A percentile compares a stretch with the other conserved stretches of the same genome.
These are phyloP conservation scores for Sabellastarte sp. DNA, from an alignment of 2,888 invertebrate genomes.

Conservation along the genomic window DNA sequence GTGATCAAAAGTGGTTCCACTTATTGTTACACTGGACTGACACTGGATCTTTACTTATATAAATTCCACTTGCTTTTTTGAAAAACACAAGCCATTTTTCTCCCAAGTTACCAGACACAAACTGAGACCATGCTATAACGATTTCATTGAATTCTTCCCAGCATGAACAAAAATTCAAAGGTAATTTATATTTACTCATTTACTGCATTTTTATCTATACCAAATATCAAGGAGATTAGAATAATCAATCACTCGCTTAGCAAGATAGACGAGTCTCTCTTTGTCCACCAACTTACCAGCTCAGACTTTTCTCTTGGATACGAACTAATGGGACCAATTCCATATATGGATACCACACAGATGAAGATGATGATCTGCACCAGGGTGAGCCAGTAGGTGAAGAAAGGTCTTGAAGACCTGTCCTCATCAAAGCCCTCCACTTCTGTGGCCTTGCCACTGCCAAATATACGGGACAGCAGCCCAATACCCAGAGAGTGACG, in stretches of 20 bases:
- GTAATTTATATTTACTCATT: neutral
- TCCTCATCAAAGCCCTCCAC: constrained; percentile 1
- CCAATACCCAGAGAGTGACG: neutral
- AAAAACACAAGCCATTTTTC: too few species aligned
- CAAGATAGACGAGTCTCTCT: too few species aligned
- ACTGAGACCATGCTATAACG: too few species aligned
- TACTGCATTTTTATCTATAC: too few species aligned
- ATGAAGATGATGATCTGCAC: constrained; percentile 90
- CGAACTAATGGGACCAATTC: constrained; percentile 90
- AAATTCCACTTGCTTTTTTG: too few species aligned
- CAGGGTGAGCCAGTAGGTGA: constrained; percentile 98
- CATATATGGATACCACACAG: constrained; percentile 87
- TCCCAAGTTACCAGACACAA: too few species aligned
- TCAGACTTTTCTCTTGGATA: constrained; percentile 69
- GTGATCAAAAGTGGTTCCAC: too few species aligned
- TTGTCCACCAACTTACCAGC: too few species aligned
- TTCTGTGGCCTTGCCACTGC: neutral
- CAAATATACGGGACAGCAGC: neutral
- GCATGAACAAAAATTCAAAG: constrained; percentile 11
- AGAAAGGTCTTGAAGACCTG: constrained; percentile 74
- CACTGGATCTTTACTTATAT: too few species aligned
- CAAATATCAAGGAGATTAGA: neutral
- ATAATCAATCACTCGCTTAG: neutral
- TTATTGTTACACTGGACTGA: too few species aligned
- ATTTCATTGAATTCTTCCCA: too few species aligned